These are phyloP conservation scores for Microchirus variegatus DNA, from an alignment of 2,797 vertebrate species.

Conservation along the genomic window DNA sequence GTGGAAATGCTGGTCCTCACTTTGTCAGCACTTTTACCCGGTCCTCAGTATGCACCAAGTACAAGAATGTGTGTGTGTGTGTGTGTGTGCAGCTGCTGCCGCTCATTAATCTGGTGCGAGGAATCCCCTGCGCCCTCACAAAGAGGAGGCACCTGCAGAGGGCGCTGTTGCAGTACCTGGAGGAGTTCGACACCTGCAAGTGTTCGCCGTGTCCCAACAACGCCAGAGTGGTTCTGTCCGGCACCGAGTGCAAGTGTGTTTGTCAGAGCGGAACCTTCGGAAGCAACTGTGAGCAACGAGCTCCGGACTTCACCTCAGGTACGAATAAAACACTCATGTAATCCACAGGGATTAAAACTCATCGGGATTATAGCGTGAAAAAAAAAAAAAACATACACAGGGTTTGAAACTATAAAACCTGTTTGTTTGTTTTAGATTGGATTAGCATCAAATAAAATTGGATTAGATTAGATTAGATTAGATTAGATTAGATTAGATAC, in stretches of 20 bases:
- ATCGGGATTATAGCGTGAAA: too few species aligned
- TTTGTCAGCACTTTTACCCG: too few species aligned
- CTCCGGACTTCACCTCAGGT: conserved; percentile 86
- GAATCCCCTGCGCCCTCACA: conserved; percentile 88
- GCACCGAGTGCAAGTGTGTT: conserved; percentile 88
- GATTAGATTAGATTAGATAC: too few species aligned
- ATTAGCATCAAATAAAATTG: too few species aligned
- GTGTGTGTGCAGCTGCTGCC: conserved; percentile 79
- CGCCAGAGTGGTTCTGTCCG: conserved; percentile 78
- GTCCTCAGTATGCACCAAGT: too few species aligned
- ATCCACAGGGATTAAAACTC: too few species aligned
- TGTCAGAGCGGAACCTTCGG: conserved; percentile 91
- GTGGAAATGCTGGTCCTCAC: too few species aligned
- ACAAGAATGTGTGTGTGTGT: neutral
- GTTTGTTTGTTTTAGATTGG: too few species aligned
- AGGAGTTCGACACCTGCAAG: conserved; percentile 86
- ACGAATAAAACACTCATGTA: neutral
- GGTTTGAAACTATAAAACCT: too few species aligned
- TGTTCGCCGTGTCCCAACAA: conserved; percentile 92
- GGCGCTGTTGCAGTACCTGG: conserved; percentile 84
- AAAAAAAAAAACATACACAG: too few species aligned
- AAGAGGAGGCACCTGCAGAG: conserved; percentile 85
- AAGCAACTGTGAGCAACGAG: conserved; percentile 82
- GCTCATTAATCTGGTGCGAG: conserved; percentile 85
- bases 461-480: too few species aligned